phyloP scores from a whole-genome alignment of 2,888 invertebrate species.

The Drosophila atripex region DNA sequence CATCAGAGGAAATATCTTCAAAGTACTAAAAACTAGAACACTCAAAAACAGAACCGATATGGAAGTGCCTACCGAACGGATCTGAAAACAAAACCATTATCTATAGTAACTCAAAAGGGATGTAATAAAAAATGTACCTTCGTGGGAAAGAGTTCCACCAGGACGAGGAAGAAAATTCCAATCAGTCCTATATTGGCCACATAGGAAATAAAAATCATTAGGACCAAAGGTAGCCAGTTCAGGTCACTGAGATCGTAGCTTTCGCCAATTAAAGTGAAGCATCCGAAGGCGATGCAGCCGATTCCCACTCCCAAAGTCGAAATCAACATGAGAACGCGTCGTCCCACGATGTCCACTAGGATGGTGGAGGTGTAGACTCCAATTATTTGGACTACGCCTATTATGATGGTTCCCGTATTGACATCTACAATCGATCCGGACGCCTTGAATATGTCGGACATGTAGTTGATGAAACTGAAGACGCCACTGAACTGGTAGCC shows the following conservation, averaged over 20 bases:
- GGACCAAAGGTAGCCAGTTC: constrained; percentile 76
- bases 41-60: constrained; percentile 72
- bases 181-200: constrained; percentile 78
- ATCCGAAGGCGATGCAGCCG: constrained; percentile 72
- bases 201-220: constrained; percentile 79
- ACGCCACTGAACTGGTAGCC: constrained; percentile 78
- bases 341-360: constrained; percentile 78
- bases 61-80: constrained; percentile 75
- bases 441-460: constrained; percentile 79
- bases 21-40: constrained; percentile 63
- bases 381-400: constrained; percentile 78
- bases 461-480: constrained; percentile 81
- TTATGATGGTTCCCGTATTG: constrained; percentile 79
- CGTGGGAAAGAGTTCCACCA: constrained; percentile 81
- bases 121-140: constrained; percentile 58
- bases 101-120: background rate
- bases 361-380: constrained; percentile 78
- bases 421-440: constrained; percentile 76
- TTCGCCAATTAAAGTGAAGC: constrained; percentile 63
- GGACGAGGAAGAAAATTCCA: constrained; percentile 77
- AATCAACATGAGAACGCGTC: constrained; percentile 76
- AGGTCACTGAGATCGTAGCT: constrained; percentile 55
- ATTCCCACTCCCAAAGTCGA: constrained; percentile 76
- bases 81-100: constrained; percentile 55
- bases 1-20: constrained; percentile 79